A percentile compares a stretch with the other conserved stretches of the same genome.
Conservation (phyloP, 2,797 vertebrate genomes). For the Manis crassicaudata region DNA sequence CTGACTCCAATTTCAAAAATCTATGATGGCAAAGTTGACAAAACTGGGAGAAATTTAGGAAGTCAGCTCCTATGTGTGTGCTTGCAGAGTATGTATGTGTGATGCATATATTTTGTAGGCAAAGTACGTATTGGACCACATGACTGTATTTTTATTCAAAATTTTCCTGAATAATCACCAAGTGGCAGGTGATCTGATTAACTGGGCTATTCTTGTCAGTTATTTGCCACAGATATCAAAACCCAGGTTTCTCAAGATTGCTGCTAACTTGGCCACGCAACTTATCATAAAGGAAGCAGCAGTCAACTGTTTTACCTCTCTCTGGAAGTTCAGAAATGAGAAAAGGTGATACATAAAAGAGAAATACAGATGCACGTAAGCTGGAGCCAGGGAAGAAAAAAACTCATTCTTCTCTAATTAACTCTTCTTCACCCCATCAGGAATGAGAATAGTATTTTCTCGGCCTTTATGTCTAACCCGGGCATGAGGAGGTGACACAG, state of each 20-base stretch:
- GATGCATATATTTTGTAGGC: not conserved
- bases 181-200: not conserved
- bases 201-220: not conserved
- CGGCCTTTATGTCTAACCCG: not conserved
- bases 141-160: not conserved
- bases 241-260: not conserved
- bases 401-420: slow-evolving; percentile 14
- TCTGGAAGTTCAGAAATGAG: slow-evolving; percentile 33
- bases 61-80: not conserved
- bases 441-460: slow-evolving; percentile 25
- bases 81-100: not conserved
- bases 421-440: slow-evolving; percentile 18
- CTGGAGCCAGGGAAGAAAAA: not conserved
- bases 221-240: not conserved
- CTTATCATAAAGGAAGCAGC: slow-evolving; percentile 20
- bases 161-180: not conserved
- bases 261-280: not conserved
- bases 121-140: not conserved
- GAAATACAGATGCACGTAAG: not conserved
- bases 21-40: not conserved
- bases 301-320: not conserved
- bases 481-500: not conserved
- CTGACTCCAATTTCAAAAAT: not conserved
- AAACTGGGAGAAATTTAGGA: not conserved
- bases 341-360: not conserved